Evolutionary conservation across 2,888 invertebrate species (phyloP), one percentile per base, ranked within the genome.

Genomic region (Watsonalla binaria): DNA sequence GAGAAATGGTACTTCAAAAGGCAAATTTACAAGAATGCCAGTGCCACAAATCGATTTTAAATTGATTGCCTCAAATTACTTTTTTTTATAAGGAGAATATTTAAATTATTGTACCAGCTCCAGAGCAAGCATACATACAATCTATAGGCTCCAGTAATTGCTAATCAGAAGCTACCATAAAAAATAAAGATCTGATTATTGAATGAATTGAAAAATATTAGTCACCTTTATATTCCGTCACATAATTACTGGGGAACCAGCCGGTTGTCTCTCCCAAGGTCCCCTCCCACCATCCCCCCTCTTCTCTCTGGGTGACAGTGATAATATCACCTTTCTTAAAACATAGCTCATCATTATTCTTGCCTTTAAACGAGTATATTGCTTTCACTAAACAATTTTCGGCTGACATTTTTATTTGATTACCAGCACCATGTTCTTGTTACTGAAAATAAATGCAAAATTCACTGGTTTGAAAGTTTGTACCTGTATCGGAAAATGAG

Each of bases 241-340:
- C 98, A 92, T 98, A 99, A 90, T 99, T 99, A 78, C 97, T 97
- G 59, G 99, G 99, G 91, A 99, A 99, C 99, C 99, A 99, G 73
- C 98, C 99, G 61, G 99, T 99, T 80, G 96, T 96, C 67, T 97
- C 98, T 58, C 95, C 94, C 51, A 99, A 91, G 7, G 99, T 99
- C 11, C 99, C 99, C 91, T 99, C 99, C 99, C 99, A 99, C 99
- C 99, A 99, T 47, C 99, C 99, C 53, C 98, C 99, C 75, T 99
- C 98, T 75, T 97, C 96, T 56, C 94, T 94, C 85, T 99, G 99
- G 39, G 99, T 98, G 55, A 99, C 96, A 45, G 98, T 98, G 68
- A 99, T 99, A 65, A 98, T 92, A 86, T 99, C 99, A 53, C 98
- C 98, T 86, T 98, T 99, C 72, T 95, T 95, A 85, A 99, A 98